Evolutionary conservation across 2,797 vertebrate genomes (phyloP), one percentile per base, ranked within the genome.

Genomic region (Esox lucius): DNA sequence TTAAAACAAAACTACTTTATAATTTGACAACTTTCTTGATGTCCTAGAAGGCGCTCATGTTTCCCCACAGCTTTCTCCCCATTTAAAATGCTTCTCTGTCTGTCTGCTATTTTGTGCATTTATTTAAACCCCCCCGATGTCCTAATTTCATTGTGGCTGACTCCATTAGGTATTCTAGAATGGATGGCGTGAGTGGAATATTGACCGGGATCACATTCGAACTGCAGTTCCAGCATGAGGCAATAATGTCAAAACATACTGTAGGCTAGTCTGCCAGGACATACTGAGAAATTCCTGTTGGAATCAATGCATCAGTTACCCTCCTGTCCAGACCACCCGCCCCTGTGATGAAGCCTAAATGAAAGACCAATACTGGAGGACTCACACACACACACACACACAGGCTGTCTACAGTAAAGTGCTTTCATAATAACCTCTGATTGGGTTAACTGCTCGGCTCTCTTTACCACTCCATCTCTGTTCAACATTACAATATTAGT

Each of bases 151-250:
- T 81, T 72, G 72, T 35, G 77, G 78, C 72, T 71, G 78, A 84
- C 86, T 89, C 87, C 86, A 89, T 91, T 90, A 87, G 78, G 80
- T 72, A 78, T 70, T 76, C 79, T 73, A 49, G 70, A 88, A 86
- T 70, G 70, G 76, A 85, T 51, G 59, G 72, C 31, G 35, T 17
- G 75, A 85, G 76, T 74, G 79, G 71, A 75, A 82, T 83, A 88
- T 86, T 15, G 89, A 90, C 88, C 46, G 46, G 71, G 31, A 65
- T 65, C 28, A 65, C 28, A 33, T 26, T 28, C 62, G 28, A 62
- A 33, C 17, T 12, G 16, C 16, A 5, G 64, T 33, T 65, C 64
- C 28, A 79, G 70, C 79, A 78, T 72, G 81, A 12, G 35, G 59
- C 17, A 53, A 53, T 75, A 31, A 59, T 67, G 76, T 76, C 78